A percentile compares a stretch with the other conserved stretches of the same genome.
These are phyloP conservation scores for Camponotus fellah DNA, from an alignment of 2,888 invertebrate genomes.

Conservation along the genomic window DNA sequence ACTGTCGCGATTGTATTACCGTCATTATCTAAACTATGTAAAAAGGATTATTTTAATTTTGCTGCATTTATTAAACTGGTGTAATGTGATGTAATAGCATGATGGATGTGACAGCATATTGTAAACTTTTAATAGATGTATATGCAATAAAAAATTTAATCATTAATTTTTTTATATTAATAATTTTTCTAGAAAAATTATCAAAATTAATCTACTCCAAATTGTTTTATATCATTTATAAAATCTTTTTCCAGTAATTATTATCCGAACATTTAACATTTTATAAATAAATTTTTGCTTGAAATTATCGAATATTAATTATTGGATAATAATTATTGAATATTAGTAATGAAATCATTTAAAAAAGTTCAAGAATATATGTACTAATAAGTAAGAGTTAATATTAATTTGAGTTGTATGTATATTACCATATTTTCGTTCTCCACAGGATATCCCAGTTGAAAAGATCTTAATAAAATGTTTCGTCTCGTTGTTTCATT, in stretches of 20 bases:
- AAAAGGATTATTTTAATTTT: background rate
- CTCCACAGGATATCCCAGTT: background rate
- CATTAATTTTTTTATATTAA: background rate
- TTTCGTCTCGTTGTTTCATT: background rate
- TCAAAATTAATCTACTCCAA: background rate
- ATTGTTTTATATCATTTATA: background rate
- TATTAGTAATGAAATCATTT: background rate
- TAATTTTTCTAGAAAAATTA: background rate
- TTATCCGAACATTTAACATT: background rate
- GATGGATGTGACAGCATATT: background rate
- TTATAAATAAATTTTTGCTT: background rate
- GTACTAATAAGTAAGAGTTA: too few relatives aligned
- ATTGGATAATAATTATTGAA: background rate
- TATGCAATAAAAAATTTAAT: background rate
- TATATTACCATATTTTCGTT: background rate
- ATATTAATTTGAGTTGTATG: too few relatives aligned
- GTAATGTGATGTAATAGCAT: background rate
- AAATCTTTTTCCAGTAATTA: background rate
- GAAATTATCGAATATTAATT: background rate
- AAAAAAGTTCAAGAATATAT: background rate
- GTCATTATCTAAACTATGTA: constrained; percentile 19
- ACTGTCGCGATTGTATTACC: constrained; percentile 8
- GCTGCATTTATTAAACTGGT: background rate
- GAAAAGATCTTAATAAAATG: background rate
- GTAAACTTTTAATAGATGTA: background rate